Percentiles rank a stretch among this genome's conserved stretches.
These are phyloP conservation scores for Cirrhinus molitorella DNA, from an alignment of 2,797 vertebrate species.

Conservation along the genomic window DNA sequence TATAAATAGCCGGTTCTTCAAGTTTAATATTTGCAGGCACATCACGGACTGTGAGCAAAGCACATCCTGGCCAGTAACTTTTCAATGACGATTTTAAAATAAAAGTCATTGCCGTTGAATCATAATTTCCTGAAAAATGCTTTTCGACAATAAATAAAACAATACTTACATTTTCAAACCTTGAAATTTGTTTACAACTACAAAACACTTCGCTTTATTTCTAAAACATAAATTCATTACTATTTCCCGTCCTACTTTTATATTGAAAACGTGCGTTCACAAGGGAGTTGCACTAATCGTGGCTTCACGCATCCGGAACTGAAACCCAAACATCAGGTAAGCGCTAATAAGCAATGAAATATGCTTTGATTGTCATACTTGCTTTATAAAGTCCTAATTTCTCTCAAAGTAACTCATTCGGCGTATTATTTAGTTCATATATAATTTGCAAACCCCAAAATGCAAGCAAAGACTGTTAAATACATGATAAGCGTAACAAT, in stretches of 20 bases:
- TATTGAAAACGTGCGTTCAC: conserved; percentile 28
- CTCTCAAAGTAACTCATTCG: not conserved
- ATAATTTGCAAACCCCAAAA: not conserved
- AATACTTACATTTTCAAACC: rapidly evolving
- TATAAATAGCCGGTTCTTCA: not conserved
- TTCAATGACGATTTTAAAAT: not conserved
- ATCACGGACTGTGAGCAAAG: not conserved
- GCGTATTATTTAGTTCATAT: not conserved
- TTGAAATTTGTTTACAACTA: rapidly evolving
- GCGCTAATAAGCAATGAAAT: not conserved
- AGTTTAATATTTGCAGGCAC: not conserved
- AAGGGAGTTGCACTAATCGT: too few relatives aligned
- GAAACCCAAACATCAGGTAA: conserved; percentile 36
- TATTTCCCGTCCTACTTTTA: not conserved
- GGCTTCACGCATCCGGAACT: conserved; percentile 24
- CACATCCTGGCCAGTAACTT: not conserved
- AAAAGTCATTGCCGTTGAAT: not conserved
- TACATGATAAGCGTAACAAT: not conserved
- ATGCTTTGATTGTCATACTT: not conserved
- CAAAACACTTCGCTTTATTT: not conserved
- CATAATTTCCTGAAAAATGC: not conserved
- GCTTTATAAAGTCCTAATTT: not conserved
- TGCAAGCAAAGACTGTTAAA: not conserved
- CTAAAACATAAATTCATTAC: not conserved
- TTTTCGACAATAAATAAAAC: not conserved